Percentiles rank a stretch among this genome's conserved stretches.
These are phyloP conservation scores for Macrophya annulata DNA, from an alignment of 2,888 invertebrate genomes.

Conservation along the genomic window DNA sequence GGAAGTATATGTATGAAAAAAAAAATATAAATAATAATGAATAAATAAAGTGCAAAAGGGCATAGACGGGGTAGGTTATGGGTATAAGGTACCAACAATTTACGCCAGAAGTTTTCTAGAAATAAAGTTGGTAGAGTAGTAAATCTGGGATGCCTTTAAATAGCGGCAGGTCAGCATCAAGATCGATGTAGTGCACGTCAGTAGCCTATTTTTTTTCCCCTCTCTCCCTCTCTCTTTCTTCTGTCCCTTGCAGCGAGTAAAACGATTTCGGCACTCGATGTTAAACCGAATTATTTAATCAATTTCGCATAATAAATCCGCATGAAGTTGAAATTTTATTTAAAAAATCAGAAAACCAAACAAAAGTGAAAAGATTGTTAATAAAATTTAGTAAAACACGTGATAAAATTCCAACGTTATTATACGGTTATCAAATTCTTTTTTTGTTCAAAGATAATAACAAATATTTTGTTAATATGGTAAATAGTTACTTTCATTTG, in stretches of 20 bases:
- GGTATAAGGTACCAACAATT: constrained; percentile 13
- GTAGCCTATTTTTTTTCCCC: constrained; percentile 11
- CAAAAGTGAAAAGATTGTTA: not conserved
- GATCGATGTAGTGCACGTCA: constrained; percentile 40
- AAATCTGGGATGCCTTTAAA: constrained; percentile 68
- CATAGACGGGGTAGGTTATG: not conserved
- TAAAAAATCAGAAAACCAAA: not conserved
- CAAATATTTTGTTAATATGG: not conserved
- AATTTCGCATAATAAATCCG: not conserved
- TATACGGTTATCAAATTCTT: constrained; percentile 1
- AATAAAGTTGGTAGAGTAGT: constrained; percentile 64
- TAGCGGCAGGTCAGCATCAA: constrained; percentile 67
- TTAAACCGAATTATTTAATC: constrained; percentile 7
- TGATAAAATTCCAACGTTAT: not conserved
- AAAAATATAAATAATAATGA: no score
- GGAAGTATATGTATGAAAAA: not conserved
- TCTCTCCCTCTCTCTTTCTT: constrained; percentile 1
- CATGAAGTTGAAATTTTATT: not conserved
- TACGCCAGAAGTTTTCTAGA: constrained; percentile 56
- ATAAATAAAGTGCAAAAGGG: constrained; percentile 14
- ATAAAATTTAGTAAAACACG: not conserved
- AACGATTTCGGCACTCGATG: not conserved
- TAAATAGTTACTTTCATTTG: not conserved
- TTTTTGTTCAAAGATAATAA: not conserved
- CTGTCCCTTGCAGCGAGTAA: constrained; percentile 9